Percentiles rank a stretch among this genome's conserved stretches.
Conservation (phyloP, 1,140 invertebrate species). For the Tetramorium parvispinum region DNA sequence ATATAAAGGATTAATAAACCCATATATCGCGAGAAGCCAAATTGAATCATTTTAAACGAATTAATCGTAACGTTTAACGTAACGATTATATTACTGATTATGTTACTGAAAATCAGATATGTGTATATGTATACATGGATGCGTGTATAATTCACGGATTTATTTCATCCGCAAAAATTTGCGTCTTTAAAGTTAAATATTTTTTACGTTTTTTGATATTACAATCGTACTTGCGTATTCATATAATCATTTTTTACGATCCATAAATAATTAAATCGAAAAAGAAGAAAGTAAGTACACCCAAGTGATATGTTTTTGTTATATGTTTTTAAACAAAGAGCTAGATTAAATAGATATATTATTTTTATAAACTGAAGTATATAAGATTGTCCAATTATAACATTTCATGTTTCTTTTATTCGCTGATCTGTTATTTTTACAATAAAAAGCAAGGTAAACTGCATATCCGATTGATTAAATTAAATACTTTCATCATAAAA, state of each 20-base stretch:
- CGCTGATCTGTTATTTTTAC: neutral
- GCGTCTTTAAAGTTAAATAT: neutral
- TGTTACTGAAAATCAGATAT: no score
- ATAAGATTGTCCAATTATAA: neutral
- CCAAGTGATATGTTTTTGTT: neutral
- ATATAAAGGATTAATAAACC: conserved; percentile 9
- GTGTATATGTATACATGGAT: no score
- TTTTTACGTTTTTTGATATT: conserved; percentile 6
- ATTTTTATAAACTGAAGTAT: neutral
- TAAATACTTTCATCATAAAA: neutral
- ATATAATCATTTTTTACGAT: neutral
- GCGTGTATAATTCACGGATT: no score
- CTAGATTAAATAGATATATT: neutral
- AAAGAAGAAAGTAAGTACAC: neutral
- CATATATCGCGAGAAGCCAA: neutral
- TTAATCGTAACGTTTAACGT: conserved; percentile 3
- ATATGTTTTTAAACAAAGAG: neutral
- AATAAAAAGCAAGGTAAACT: neutral
- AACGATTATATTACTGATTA: neutral
- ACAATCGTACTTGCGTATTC: neutral
- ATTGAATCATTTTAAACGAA: conserved; percentile 20
- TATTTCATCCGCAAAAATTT: no score
- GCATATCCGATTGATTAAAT: neutral
- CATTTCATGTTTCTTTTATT: conserved; percentile 82
- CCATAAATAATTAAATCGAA: neutral